A percentile compares a stretch with the other conserved stretches of the same genome.
Evolutionary conservation across 2,888 invertebrate genomes (phyloP).

Genomic region (Oligia fasciuncula): DNA sequence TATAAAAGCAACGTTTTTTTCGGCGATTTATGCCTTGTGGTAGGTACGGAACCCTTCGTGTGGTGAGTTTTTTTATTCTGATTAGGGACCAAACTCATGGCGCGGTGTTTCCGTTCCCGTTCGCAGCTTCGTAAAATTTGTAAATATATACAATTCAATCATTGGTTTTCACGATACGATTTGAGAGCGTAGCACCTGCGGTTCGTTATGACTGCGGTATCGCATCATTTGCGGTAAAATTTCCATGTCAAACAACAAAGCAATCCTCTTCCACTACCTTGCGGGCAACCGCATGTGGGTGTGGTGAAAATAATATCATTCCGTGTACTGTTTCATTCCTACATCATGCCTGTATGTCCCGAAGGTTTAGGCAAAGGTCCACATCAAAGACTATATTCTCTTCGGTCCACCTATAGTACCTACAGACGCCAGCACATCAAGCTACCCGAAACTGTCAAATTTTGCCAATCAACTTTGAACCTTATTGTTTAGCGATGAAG

Average conservation of each 20-base stretch:
- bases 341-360: not conserved
- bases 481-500: too few species aligned
- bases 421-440: too few species aligned
- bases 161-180: not conserved
- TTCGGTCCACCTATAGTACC: not conserved
- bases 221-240: not conserved
- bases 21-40: too few species aligned
- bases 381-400: not conserved
- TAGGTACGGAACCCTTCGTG: too few species aligned
- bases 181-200: not conserved
- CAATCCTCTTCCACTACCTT: not conserved
- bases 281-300: not conserved
- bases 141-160: not conserved
- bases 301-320: not conserved
- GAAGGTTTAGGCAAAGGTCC: not conserved
- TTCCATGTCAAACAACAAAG: not conserved
- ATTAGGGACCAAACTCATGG: not conserved
- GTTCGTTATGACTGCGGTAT: not conserved
- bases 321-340: not conserved
- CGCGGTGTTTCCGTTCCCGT: not conserved
- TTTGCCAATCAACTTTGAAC: not conserved
- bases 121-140: not conserved
- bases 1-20: too few species aligned
- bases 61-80: slow-evolving; percentile 17
- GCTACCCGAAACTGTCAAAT: not conserved